Base-by-base conservation (phyloP, 2,797 vertebrate species). In the Phalloptychus januarius region DNA sequence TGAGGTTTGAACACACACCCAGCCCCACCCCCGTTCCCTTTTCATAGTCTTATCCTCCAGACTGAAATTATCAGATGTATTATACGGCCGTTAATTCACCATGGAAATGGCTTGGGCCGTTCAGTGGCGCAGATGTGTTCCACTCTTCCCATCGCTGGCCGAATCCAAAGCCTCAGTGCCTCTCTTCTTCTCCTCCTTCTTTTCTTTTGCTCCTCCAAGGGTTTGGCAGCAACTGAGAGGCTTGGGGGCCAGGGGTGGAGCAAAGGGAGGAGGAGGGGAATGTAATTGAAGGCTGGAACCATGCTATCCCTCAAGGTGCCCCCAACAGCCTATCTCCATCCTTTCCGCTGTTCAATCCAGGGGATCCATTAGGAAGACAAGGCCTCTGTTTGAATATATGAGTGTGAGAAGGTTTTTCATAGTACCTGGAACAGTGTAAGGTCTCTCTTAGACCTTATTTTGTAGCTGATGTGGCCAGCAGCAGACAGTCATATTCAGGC, bases 31-130 rank as follows among this genome's bases (percentile, higher is more conserved):
- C 73, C 11, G 28, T 52, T 87, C 86, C 86, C 91, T 87, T 93
- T 92, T 91, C 90, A 92, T 85, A 92, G 90, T 93, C 92, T 93
- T 93, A 90, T 92, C 88, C 92, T 89, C 95, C 95, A 94, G 96
- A 97, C 97, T 97, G 97, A 98, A 97, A 97, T 92, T 97, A 97
- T 97, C 97, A 97, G 97, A 97, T 97, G 96, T 97, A 98, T 98
- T 97, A 97, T 97, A 98, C 96, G 97, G 96, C 96, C 95, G 96
- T 98, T 98, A 97, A 98, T 98, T 98, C 97, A 96, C 96, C 96
- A 96, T 97, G 97, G 96, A 97, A 98, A 98, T 98, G 96, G 97
- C 96, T 97, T 95, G 93, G 96, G 96, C 96, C 93, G 95, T 96
- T 96, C 95, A 94, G 96, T 93, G 89, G 96, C 97, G 96, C 98